Base-by-base conservation (phyloP, 2,888 invertebrate genomes). In the Ariolimax columbianus region DNA sequence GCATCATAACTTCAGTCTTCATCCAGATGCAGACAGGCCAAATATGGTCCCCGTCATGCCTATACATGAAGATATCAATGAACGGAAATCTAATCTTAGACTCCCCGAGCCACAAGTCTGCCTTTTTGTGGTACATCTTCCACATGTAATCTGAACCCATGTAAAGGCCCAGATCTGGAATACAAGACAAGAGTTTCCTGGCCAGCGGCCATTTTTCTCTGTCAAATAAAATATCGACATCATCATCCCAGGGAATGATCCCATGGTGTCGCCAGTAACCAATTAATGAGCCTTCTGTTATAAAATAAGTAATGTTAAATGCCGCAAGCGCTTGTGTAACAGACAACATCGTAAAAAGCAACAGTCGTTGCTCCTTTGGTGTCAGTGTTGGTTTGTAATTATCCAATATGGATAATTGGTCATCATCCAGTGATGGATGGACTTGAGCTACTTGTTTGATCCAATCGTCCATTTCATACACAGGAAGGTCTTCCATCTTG, bases 71-170 rank as follows among this genome's bases (percentile, higher is more conserved):
- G 30, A 87, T n/a, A 72, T 87, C 87, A 38, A 87, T 77, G 63
- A 78, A 87, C 14, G 87, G 87, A 68, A 87, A 87, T n/a, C 80
- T 80, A 55, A 87, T 85, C 23, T 75, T 40, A 30, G 59, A 55
- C 68, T 87, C 87, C 9, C 82, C 75, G 9, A 33, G 47, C 87
- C 87, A 87, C 3, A 86, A 23, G 51, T 83, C 83, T 59, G 87
- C 79, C 26, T 82, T 51, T 63, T 83, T 82, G 47, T 81, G 81
- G 43, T 70, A 83, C 43, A 86, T 38, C 72, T 87, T 87, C 87
- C 87, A 87, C 87, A 87, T 87, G 82, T 82, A 86, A 70, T 87
- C 87, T 0, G 83, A 77, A n/a, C 86, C 87, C 86, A 87, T 87
- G 75, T 80, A 77, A 0, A 87, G 83, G 19, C 82, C 81, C 36